A percentile compares a stretch with the other conserved stretches of the same genome.
Evolutionary conservation across 2,797 vertebrate species (phyloP).

Genomic region (Oceanodroma leucorhoa): DNA sequence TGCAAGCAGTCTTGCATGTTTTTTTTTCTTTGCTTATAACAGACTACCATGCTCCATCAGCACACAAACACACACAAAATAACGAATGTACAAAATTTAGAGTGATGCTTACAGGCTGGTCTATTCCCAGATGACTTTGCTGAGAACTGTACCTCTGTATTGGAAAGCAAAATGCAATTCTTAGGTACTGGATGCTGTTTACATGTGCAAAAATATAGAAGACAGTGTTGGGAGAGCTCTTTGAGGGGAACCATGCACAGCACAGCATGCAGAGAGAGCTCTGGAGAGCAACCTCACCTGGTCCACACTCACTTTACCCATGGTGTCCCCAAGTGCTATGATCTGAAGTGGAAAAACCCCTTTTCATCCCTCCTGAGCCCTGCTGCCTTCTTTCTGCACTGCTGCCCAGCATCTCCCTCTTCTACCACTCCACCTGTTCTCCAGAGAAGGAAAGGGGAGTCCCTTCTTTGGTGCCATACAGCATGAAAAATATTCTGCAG

Average conservation of each 20-base stretch:
- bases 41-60: not conserved
- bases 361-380: not conserved
- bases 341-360: not conserved
- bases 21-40: not conserved
- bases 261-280: not conserved
- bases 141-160: not conserved
- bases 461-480: accelerated
- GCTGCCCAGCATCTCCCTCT: not conserved
- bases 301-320: not conserved
- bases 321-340: accelerated
- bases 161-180: not conserved
- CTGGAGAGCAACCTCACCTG: not conserved
- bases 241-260: not conserved
- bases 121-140: not conserved
- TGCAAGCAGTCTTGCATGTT: not conserved
- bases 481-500: not conserved
- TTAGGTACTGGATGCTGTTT: not conserved
- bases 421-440: not conserved
- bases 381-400: not conserved
- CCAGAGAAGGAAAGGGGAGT: not conserved
- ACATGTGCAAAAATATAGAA: not conserved
- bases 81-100: not conserved
- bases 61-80: accelerated
- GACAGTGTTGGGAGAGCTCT: not conserved
- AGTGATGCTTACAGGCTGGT: not conserved